These are phyloP conservation scores for Falco rusticolus DNA, from an alignment of 2,797 vertebrate genomes.

Conservation along the genomic window DNA sequence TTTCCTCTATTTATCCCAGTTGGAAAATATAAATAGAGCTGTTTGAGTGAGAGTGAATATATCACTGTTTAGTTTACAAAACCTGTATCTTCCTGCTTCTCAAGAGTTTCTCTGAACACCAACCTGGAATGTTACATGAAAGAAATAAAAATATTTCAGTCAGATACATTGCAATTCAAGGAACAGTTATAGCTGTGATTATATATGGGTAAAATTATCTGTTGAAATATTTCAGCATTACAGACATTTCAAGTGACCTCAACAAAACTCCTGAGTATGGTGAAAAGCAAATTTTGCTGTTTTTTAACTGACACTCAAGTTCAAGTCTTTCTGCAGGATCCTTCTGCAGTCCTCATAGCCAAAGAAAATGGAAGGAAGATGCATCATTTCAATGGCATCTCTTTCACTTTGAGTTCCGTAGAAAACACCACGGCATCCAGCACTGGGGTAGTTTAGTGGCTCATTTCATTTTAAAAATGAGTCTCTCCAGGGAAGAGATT, in stretches of 20 bases:
- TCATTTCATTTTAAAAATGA: neutral
- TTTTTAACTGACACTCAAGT: neutral
- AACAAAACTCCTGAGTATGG: neutral
- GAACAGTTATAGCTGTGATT: neutral
- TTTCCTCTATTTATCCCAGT: slow-evolving; percentile 35
- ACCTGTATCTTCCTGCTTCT: neutral
- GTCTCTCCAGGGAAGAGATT: neutral
- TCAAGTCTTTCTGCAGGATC: neutral
- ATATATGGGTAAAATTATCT: neutral
- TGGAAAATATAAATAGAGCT: slow-evolving; percentile 49
- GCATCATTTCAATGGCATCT: neutral
- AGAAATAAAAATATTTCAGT: neutral
- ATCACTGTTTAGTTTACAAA: slow-evolving; percentile 13
- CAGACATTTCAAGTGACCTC: neutral
- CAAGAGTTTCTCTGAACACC: neutral
- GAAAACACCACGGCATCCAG: neutral
- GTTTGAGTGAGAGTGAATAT: neutral
- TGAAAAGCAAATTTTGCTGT: neutral
- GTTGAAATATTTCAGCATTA: neutral
- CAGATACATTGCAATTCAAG: neutral
- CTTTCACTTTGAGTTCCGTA: neutral
- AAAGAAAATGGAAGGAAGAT: neutral
- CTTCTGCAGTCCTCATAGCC: neutral
- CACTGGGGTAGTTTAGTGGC: neutral
- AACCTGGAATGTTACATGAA: neutral